Conservation (phyloP, 2,113 vertebrate species). For the Lonchura striata region DNA sequence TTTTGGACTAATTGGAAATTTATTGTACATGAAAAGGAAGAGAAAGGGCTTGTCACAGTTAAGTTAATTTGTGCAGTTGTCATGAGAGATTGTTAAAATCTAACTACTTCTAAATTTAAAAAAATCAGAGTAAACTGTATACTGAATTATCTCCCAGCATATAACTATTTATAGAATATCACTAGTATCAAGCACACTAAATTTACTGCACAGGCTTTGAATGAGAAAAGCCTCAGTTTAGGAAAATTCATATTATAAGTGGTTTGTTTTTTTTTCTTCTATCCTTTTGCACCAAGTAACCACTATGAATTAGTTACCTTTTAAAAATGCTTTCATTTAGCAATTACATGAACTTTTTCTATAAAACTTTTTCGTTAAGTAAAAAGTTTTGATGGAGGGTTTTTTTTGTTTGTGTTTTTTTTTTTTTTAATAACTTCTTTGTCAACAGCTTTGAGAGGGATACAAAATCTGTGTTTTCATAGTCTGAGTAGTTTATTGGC, state of each 20-base stretch:
- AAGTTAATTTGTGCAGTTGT: background rate
- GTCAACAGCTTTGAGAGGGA: background rate
- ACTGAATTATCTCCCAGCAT: background rate
- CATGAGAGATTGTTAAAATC: background rate
- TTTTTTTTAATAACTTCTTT: background rate
- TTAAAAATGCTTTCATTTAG: background rate
- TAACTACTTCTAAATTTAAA: background rate
- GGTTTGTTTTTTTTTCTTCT: background rate
- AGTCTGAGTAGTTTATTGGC: background rate
- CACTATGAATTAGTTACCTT: rapidly evolving
- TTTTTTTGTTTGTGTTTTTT: too few relatives aligned
- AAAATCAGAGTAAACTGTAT: background rate
- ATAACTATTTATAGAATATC: background rate
- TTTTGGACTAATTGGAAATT: background rate
- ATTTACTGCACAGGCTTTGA: background rate
- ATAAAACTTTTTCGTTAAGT: background rate
- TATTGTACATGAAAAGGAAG: background rate
- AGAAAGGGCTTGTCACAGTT: background rate
- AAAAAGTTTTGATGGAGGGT: background rate
- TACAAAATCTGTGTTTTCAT: background rate
- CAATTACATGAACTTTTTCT: background rate
- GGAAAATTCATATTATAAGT: background rate
- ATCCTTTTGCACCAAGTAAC: background rate
- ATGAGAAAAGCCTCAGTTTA: background rate
- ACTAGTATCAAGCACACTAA: background rate